Evolutionary conservation across 2,113 vertebrate genomes (phyloP).

Genomic region (Catharus bicknelli): DNA sequence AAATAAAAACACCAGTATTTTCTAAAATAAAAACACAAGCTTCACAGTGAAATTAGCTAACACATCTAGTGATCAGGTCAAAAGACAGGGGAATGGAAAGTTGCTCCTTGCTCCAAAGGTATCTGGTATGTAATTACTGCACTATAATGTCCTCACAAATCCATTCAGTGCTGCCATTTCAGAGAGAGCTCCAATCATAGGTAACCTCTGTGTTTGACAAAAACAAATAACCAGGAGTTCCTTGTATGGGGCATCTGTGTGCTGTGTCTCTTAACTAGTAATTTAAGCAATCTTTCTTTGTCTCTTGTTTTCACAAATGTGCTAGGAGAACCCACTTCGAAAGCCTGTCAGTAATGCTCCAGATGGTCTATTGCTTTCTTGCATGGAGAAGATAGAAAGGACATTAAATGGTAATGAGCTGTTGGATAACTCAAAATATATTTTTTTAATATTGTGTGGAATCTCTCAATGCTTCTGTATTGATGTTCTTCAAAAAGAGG

Average conservation of each 20-base stretch:
- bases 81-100: neutral
- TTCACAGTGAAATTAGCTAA: neutral
- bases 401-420: constrained; percentile 74
- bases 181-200: neutral
- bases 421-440: neutral
- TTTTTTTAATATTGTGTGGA: neutral
- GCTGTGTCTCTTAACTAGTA: neutral
- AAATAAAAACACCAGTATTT: neutral
- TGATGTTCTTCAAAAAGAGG: neutral
- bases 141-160: neutral
- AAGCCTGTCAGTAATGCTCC: neutral
- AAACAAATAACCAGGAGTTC: neutral
- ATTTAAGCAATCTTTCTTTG: neutral
- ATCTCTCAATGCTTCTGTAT: neutral
- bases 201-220: neutral
- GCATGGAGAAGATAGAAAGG: constrained; percentile 79
- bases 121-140: neutral
- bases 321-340: constrained; percentile 39
- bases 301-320: neutral
- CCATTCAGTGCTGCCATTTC: neutral
- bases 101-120: neutral
- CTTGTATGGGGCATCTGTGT: neutral
- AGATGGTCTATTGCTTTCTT: constrained; percentile 61
- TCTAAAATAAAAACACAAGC: neutral
- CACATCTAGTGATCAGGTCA: neutral